These are phyloP conservation scores for Umimayanthus chanpuru DNA, from an alignment of 92 coral and sea anemone species.

Conservation along the genomic window DNA sequence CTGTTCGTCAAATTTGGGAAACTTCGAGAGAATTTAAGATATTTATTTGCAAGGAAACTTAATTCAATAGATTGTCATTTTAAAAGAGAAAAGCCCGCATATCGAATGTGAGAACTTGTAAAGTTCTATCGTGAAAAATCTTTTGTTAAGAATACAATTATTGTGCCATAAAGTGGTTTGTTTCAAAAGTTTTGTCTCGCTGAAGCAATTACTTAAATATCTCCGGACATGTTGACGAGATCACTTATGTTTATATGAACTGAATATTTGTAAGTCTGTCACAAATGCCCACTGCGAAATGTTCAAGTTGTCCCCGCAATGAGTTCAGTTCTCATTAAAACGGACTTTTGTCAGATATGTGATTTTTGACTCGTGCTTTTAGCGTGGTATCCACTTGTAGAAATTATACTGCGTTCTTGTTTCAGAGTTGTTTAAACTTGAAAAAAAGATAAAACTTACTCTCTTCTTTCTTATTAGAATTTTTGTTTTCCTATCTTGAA, in stretches of 20 bases:
- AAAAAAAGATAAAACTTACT: neutral
- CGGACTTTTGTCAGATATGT: neutral
- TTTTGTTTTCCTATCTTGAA: neutral
- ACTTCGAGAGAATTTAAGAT: slow-evolving; percentile 38
- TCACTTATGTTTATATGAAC: slow-evolving; percentile 8
- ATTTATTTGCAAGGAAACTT: slow-evolving; percentile 44
- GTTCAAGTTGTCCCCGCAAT: neutral
- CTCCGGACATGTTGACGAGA: slow-evolving; percentile 42
- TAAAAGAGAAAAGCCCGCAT: slow-evolving; percentile 19
- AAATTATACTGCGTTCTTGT: neutral
- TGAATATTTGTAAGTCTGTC: slow-evolving; percentile 9
- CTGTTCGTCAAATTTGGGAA: slow-evolving; percentile 34
- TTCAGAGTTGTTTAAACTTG: neutral
- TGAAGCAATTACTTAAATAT: slow-evolving; percentile 41
- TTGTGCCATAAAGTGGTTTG: slow-evolving; percentile 41
- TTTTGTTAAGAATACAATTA: slow-evolving; percentile 47
- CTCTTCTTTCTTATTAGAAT: neutral
- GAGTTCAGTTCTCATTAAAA: slow-evolving; percentile 13
- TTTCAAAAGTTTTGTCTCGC: slow-evolving; percentile 46
- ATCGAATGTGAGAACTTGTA: slow-evolving; percentile 28
- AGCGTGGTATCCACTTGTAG: neutral
- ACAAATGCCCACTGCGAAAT: neutral
- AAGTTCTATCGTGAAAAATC: slow-evolving; percentile 28
- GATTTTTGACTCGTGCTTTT: neutral
- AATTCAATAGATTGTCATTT: slow-evolving; percentile 34